These are phyloP conservation scores for Elanoides forficatus DNA, from an alignment of 2,113 vertebrate genomes.

Conservation along the genomic window DNA sequence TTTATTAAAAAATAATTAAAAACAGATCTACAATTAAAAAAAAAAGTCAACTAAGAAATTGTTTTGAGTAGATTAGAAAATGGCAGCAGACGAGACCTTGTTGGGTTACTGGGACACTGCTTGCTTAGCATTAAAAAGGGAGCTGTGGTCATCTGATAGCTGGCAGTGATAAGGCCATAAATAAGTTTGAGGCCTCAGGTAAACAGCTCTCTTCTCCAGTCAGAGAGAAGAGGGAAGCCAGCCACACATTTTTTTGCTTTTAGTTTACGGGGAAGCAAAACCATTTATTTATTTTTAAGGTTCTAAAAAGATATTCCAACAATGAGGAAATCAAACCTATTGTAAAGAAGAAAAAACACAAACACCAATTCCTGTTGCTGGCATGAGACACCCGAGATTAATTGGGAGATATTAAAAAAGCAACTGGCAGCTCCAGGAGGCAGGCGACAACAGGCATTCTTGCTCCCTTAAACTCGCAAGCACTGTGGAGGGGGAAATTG, in stretches of 20 bases:
- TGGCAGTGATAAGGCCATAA: not conserved
- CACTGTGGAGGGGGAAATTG: fast-evolving
- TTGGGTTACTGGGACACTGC: not conserved
- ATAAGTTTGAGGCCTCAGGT: not conserved
- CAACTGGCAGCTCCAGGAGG: not conserved
- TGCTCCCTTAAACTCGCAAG: not conserved
- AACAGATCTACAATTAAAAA: not conserved
- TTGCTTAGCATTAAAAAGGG: not conserved
- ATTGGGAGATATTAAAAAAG: not conserved
- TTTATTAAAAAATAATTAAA: not conserved
- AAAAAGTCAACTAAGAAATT: not conserved
- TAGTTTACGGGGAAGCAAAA: not conserved
- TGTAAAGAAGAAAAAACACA: not conserved
- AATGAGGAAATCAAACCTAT: not conserved
- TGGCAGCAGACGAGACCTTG: fast-evolving
- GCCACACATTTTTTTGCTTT: not conserved
- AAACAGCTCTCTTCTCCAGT: not conserved
- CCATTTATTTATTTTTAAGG: not conserved
- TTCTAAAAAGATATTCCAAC: not conserved
- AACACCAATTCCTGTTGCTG: not conserved
- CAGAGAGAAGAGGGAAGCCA: not conserved
- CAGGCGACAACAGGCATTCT: not conserved
- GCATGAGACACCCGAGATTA: fast-evolving
- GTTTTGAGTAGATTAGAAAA: not conserved
- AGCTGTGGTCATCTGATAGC: not conserved